Evolutionary conservation across 2,113 vertebrate species (phyloP).

Genomic region (Hemiscyllium ocellatum): DNA sequence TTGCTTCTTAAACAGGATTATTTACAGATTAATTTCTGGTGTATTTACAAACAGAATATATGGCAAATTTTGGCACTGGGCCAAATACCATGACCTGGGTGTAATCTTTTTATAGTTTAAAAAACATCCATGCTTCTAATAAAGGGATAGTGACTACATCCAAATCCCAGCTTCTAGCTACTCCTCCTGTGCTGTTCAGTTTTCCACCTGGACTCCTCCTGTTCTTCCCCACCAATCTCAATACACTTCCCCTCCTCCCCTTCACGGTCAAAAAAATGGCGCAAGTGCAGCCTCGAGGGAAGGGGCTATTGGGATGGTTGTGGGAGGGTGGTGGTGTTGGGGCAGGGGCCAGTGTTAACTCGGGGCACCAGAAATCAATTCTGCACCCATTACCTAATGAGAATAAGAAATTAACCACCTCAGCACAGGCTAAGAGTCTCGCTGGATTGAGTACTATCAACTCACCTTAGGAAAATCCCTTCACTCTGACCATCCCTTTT

Average conservation of each 20-base stretch:
- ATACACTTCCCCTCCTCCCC: neutral
- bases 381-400: neutral
- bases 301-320: neutral
- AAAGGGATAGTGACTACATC: neutral
- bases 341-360: neutral
- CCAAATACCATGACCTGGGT: neutral
- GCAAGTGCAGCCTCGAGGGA: neutral
- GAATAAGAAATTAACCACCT: neutral
- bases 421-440: neutral
- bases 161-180: neutral
- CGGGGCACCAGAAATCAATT: neutral
- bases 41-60: conserved; percentile 12
- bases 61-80: neutral
- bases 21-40: conserved; percentile 5
- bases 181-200: neutral
- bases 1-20: neutral
- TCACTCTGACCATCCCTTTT: neutral
- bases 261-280: neutral
- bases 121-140: neutral
- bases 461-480: neutral
- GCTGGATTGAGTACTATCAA: too few species aligned
- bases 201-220: neutral
- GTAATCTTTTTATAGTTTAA: neutral
- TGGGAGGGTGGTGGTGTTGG: neutral
- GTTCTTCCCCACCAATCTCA: neutral